These are phyloP conservation scores for Tiliqua scincoides DNA, from an alignment of 2,113 vertebrate species.

Conservation along the genomic window DNA sequence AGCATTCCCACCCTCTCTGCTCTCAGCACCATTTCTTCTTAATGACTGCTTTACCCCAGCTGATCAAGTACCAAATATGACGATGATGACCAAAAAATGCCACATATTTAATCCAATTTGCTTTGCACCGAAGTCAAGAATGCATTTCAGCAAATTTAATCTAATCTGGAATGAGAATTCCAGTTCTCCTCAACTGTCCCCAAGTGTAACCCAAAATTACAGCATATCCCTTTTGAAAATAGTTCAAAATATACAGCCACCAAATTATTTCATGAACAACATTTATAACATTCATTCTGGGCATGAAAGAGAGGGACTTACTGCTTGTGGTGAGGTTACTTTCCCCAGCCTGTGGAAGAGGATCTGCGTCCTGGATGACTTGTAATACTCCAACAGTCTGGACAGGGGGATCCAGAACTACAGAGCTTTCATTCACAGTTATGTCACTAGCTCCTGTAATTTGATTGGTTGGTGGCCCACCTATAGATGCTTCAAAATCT, in stretches of 20 bases:
- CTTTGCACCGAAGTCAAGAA: not conserved
- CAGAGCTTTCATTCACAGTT: conserved; percentile 90
- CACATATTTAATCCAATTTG: not conserved
- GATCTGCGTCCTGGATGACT: conserved; percentile 80
- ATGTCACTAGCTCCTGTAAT: conserved; percentile 90
- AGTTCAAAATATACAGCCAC: conserved; percentile 1
- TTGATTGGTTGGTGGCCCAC: conserved; percentile 84
- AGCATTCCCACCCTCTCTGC: not conserved
- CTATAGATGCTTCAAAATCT: conserved; percentile 88
- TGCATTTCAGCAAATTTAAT: not conserved
- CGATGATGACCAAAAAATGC: not conserved
- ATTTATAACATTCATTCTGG: not conserved
- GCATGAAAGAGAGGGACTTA: conserved; percentile 75
- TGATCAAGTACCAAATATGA: not conserved
- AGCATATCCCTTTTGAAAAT: not conserved
- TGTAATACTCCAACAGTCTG: conserved; percentile 81
- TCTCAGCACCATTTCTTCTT: not conserved
- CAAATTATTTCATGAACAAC: not conserved
- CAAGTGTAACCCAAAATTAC: not conserved
- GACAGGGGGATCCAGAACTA: conserved; percentile 84
- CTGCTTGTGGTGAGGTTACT: conserved; percentile 83
- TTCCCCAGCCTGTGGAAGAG: conserved; percentile 76
- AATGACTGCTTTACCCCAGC: not conserved
- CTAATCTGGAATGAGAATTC: not conserved
- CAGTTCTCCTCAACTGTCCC: not conserved